Evolutionary conservation across 2,888 invertebrate species (phyloP), one percentile per base, ranked within the genome.

Genomic region (Colletes collaris): DNA sequence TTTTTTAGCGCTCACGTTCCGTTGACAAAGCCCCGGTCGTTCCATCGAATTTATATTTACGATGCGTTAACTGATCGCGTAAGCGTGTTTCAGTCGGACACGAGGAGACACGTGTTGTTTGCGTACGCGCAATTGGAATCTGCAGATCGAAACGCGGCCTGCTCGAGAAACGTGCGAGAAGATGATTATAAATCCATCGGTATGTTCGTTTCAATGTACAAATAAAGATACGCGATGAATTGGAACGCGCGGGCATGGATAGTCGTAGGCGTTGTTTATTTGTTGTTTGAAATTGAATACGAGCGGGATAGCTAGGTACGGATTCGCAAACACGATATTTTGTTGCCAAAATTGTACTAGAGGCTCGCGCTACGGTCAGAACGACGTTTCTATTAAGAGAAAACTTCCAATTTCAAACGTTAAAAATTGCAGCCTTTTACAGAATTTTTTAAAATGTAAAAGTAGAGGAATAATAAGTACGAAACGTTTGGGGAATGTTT

Each of bases 141-240:
- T 68, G 64, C 72, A 68, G 68, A 60, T 68, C 60, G 60, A 66
- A 72, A 78, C 35, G 52, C n/a, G 8, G 19, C 27, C 46, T 64
- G 64, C 76, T 68, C 68, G 76, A 78, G 77, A 27, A 77, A 63
- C 76, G 76, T 55, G 63, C 70, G 63, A 76, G 63, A 69, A 78
- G 64, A 78, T 78, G 68, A 78, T 76, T 78, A 68, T 68, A 59
- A 68, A 64, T 76, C 68, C 56, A n/a, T 52, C 44, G 55, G 50
- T 19, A 5, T 8, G 76, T 66, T 74, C 56, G 65, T 66, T 74
- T 74, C 60, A 19, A n/a, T 53, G 76, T 74, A 75, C 35, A 76
- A 76, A 76, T 74, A 76, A 68, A 68, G 50, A 66, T 53, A 11
- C 44, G 3, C 65, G 66, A 66, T 65, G 64, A 37, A 73, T 59